phyloP scores from a whole-genome alignment of 2,888 invertebrate genomes.

The Halictus ligatus region DNA sequence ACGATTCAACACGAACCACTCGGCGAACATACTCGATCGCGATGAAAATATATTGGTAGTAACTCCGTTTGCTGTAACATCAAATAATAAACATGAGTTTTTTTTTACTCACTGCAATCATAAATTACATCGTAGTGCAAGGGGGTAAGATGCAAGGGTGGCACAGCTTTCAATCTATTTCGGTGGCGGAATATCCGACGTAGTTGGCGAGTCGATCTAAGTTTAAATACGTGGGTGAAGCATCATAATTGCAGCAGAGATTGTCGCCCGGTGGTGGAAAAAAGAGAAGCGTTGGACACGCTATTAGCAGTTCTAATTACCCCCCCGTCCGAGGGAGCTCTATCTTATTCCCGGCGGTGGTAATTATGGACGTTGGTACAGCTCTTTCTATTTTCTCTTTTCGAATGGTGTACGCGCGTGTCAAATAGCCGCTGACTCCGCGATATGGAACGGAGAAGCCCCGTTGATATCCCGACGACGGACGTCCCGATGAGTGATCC shows the following conservation, averaged over 20 bases:
- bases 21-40: no score
- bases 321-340: background rate
- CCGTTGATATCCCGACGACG: background rate
- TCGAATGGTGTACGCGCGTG: background rate
- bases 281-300: background rate
- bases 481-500: background rate
- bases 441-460: constrained; percentile 18
- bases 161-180: no score
- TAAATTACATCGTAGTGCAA: background rate
- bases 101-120: background rate
- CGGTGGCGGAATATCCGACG: background rate
- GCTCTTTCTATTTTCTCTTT: background rate
- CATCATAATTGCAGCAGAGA: background rate
- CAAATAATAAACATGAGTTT: no score
- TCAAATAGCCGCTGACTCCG: background rate
- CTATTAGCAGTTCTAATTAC: constrained; percentile 8
- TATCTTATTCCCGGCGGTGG: background rate
- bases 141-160: background rate
- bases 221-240: background rate
- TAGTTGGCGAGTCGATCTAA: background rate
- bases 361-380: background rate
- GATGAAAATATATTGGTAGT: no score
- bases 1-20: background rate
- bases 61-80: no score
- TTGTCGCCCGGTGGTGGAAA: background rate